Evolutionary conservation across 2,797 vertebrate genomes (phyloP), one percentile per base, ranked within the genome.

Genomic region (Sternotherus odoratus): DNA sequence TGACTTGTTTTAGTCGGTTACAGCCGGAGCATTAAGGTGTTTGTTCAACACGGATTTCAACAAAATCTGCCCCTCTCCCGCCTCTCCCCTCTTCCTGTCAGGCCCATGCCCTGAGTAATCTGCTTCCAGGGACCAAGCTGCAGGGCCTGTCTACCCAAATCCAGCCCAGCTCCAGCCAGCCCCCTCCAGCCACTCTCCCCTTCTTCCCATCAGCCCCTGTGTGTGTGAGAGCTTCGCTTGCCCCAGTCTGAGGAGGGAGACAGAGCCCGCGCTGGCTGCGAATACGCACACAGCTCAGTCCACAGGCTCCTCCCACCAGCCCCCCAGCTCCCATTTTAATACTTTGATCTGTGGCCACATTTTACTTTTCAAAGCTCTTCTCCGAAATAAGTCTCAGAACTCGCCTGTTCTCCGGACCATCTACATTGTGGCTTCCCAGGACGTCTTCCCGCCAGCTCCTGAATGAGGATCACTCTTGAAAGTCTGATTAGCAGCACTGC

Each of bases 291-390:
- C 95, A 94, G 94, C 95, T 96, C 96, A 87, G 95, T 95, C 95
- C 96, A 95, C 95, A 96, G 94, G 94, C 96, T 96, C 95, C 94
- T 96, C 95, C 95, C 95, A 95, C 96, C 96, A 96, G 96, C 96
- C 93, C 94, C 94, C 94, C 93, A 96, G 96, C 96, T 96, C 96
- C 84, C 94, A 90, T 96, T 96, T 96, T 96, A 95, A 97, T 95
- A 96, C 96, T 93, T 95, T 95, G 88, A 96, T 90, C 95, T 94
- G 30, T 46, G 72, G 43, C 24, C 28, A 74, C 24, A 26, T 75
- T 75, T 75, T 75, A 17, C n/a, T 36, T 69, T 69, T 39, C 8
- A 33, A 63, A 36, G 63, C 17, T 66, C n/a, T 95, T 95, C 95
- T 95, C 91, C 95, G 94, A 96, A 96, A 95, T 97, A 96, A 96